Evolutionary conservation across 1,140 invertebrate genomes (phyloP).

Genomic region (Philaenus spumarius): DNA sequence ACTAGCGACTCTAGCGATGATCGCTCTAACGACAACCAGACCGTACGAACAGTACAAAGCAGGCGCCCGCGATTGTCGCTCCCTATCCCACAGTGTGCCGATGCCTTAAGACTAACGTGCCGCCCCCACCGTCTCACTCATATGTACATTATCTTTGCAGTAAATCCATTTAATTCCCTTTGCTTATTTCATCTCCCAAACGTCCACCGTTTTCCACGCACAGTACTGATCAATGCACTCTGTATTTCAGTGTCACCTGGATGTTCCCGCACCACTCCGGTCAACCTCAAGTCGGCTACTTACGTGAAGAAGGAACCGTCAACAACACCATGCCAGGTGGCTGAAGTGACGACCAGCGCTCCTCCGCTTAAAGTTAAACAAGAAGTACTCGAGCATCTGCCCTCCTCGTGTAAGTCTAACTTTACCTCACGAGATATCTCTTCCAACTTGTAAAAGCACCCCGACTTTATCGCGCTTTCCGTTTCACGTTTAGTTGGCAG

Average conservation of each 20-base stretch:
- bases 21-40: background rate
- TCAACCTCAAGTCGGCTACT: background rate
- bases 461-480: too few relatives aligned
- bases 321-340: conserved; percentile 20
- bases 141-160: background rate
- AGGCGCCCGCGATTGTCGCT: too few relatives aligned
- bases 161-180: background rate
- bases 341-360: conserved; percentile 20
- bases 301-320: conserved; percentile 14
- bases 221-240: background rate
- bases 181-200: background rate
- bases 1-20: background rate
- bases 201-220: background rate
- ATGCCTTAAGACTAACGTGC: background rate
- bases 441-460: too few relatives aligned
- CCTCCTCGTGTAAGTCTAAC: conserved; percentile 2
- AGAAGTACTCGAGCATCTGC: background rate
- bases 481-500: too few relatives aligned
- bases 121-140: background rate
- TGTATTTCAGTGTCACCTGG: conserved; percentile 4
- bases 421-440: too few relatives aligned
- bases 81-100: background rate
- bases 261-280: conserved; percentile 18
- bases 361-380: conserved; percentile 17
- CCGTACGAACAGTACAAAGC: too few relatives aligned